Conservation (phyloP, 2,888 invertebrate species). For the Erebia aethiops region DNA sequence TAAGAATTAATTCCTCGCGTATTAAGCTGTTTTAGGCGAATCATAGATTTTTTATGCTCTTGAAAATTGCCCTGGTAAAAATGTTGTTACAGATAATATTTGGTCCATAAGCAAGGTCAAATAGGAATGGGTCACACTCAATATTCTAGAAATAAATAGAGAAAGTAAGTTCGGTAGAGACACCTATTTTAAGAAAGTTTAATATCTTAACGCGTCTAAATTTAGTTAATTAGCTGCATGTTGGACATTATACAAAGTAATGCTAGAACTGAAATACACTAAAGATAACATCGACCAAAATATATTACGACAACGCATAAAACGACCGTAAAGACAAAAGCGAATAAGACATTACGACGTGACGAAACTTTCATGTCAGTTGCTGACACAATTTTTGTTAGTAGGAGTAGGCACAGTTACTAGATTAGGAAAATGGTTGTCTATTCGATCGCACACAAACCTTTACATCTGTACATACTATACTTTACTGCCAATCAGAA, state of each 20-base stretch:
- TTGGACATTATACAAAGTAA: background rate
- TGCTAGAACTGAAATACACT: background rate
- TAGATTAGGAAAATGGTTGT: too few relatives aligned
- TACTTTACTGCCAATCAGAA: too few relatives aligned
- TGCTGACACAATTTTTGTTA: background rate
- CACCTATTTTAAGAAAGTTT: background rate
- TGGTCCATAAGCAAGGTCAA: background rate
- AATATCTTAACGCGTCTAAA: background rate
- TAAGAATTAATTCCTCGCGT: background rate
- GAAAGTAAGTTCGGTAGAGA: background rate
- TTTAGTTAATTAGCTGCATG: background rate
- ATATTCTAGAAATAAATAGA: background rate
- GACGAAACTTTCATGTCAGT: background rate
- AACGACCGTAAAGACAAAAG: background rate
- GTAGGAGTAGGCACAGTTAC: background rate
- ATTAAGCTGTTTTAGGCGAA: background rate
- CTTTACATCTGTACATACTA: too few relatives aligned
- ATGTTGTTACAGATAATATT: too few relatives aligned
- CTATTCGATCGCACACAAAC: too few relatives aligned
- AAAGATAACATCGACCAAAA: background rate
- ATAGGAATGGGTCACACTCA: background rate
- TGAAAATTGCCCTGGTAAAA: too few relatives aligned
- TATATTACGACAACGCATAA: background rate
- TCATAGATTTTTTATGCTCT: background rate
- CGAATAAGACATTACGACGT: background rate